Evolutionary conservation across 2,888 invertebrate species (phyloP).

Genomic region (Leptinotarsa haldemani): DNA sequence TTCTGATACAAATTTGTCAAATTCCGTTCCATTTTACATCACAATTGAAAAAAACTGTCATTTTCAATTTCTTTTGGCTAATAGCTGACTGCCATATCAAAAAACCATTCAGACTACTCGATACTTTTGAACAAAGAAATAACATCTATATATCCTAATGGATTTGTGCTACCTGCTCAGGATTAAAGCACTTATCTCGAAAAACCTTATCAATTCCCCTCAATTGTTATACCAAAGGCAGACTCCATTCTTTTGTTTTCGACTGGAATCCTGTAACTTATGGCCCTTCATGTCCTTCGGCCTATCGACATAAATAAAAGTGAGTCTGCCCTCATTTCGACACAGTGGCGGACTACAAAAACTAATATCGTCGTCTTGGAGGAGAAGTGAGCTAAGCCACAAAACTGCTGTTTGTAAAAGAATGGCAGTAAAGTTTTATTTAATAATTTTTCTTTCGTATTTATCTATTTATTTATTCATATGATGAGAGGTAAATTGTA

Average conservation of each 20-base stretch:
- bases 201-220: constrained; percentile 34
- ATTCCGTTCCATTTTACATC: too few species aligned
- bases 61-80: not conserved
- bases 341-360: constrained; percentile 1
- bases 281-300: constrained; percentile 34
- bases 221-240: constrained; percentile 36
- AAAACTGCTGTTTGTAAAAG: too few species aligned
- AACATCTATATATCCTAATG: constrained; percentile 24
- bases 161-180: constrained; percentile 23
- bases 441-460: too few species aligned
- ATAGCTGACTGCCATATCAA: not conserved
- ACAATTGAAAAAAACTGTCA: too few species aligned
- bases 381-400: too few species aligned
- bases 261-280: constrained; percentile 38
- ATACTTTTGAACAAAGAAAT: constrained; percentile 6
- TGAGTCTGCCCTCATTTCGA: constrained; percentile 35
- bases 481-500: too few species aligned
- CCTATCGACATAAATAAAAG: constrained; percentile 37
- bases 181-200: constrained; percentile 22
- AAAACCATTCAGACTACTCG: not conserved
- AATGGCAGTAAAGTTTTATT: too few species aligned
- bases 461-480: too few species aligned
- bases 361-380: too few species aligned
- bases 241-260: constrained; percentile 41
- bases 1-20: too few species aligned